A percentile compares a stretch with the other conserved stretches of the same genome.
These are phyloP conservation scores for Chydorus sphaericus DNA, from an alignment of 2,888 invertebrate species.

Conservation along the genomic window DNA sequence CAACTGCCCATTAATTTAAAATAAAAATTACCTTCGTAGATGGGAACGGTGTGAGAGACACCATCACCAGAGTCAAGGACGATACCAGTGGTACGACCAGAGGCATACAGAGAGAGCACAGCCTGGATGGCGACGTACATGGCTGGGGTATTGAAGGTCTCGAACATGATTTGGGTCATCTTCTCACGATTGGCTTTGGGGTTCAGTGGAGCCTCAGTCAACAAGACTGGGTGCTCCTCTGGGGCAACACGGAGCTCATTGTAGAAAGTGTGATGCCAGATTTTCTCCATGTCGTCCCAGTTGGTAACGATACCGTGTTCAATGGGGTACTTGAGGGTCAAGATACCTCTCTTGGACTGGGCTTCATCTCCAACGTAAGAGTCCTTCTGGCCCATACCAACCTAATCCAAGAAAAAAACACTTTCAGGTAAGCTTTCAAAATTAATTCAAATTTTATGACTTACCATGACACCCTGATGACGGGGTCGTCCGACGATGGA, in stretches of 20 bases:
- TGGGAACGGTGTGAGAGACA: constrained; percentile 35
- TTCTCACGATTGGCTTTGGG: constrained; percentile 91
- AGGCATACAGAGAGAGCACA: constrained; percentile 34
- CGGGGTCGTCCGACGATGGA: constrained; percentile 87
- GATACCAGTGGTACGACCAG: constrained; percentile 34
- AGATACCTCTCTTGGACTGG: constrained; percentile 89
- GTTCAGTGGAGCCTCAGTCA: constrained; percentile 85
- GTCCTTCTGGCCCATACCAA: constrained; percentile 96
- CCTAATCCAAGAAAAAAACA: constrained; percentile 34
- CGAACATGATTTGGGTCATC: constrained; percentile 61
- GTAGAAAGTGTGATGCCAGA: constrained; percentile 34
- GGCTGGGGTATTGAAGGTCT: constrained; percentile 23
- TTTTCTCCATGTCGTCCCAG: constrained; percentile 36
- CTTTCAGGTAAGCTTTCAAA: too few species aligned
- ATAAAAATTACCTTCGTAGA: constrained; percentile 29
- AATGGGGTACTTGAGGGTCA: constrained; percentile 61
- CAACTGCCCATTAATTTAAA: too few species aligned
- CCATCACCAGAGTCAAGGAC: constrained; percentile 37
- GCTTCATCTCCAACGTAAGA: constrained; percentile 93
- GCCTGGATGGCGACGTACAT: constrained; percentile 38
- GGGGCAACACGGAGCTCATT: constrained; percentile 33
- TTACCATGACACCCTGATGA: constrained; percentile 44
- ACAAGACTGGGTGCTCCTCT: constrained; percentile 62
- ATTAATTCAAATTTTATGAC: neutral
- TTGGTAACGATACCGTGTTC: constrained; percentile 39